Evolutionary conservation across 2,888 invertebrate species (phyloP).

Genomic region (Atethmia centrago): DNA sequence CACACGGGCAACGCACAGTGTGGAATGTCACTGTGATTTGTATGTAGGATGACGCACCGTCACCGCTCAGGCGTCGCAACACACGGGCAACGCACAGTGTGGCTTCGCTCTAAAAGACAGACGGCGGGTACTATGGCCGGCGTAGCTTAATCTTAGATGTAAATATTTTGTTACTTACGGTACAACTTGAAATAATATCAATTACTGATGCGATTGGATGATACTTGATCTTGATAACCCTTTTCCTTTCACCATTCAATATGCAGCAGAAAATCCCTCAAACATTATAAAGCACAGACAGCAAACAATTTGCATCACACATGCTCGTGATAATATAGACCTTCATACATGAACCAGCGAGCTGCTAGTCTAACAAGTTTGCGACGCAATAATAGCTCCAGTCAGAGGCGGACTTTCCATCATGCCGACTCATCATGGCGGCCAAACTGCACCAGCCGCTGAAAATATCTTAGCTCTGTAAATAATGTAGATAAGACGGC

Average conservation of each 20-base stretch:
- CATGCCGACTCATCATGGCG: background rate
- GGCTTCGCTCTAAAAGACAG: too few relatives aligned
- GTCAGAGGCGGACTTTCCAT: background rate
- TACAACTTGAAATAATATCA: background rate
- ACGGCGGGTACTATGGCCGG: too few relatives aligned
- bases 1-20: too few relatives aligned
- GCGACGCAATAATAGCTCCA: background rate
- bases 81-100: too few relatives aligned
- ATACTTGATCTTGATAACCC: background rate
- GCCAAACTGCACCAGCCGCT: background rate
- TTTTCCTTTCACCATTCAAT: background rate
- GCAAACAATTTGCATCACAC: background rate
- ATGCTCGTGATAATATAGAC: background rate
- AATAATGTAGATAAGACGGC: background rate
- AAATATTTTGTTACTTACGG: background rate
- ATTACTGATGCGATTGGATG: background rate
- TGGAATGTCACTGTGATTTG: too few relatives aligned
- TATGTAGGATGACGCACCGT: too few relatives aligned
- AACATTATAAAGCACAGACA: background rate
- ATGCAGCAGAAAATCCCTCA: background rate
- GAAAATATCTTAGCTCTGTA: background rate
- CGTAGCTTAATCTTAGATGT: too few relatives aligned
- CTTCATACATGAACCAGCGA: constrained; percentile 1
- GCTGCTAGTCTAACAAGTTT: constrained; percentile 29
- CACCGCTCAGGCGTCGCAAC: too few relatives aligned